phyloP scores from a whole-genome alignment of 1,140 invertebrate genomes.

The Aleiodes sp. region DNA sequence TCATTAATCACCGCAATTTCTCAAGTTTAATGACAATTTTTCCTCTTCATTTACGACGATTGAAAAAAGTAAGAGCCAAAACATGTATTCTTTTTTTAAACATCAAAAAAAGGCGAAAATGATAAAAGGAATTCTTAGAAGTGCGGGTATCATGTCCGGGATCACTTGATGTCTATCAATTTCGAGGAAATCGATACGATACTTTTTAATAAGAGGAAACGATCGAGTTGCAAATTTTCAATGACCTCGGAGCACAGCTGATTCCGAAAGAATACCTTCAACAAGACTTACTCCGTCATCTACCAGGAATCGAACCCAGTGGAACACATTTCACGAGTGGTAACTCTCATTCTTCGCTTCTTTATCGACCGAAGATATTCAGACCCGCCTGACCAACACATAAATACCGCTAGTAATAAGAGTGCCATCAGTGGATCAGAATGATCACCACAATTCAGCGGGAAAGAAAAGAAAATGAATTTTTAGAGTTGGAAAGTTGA shows the following conservation, averaged over 20 bases:
- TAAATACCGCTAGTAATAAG: neutral
- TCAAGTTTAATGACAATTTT: too few relatives aligned
- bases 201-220: neutral
- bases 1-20: neutral
- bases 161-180: constrained; percentile 15
- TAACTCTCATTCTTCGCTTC: too few relatives aligned
- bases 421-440: neutral
- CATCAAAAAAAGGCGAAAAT: neutral
- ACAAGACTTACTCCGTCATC: neutral
- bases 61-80: neutral
- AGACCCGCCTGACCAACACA: neutral
- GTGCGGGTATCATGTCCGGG: neutral
- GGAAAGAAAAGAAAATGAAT: too few relatives aligned
- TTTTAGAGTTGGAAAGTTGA: too few relatives aligned
- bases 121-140: constrained; percentile 8
- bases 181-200: constrained; percentile 9
- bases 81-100: neutral
- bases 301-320: too few relatives aligned
- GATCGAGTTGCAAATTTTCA: constrained; percentile 5
- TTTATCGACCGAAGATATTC: neutral
- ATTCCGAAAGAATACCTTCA: neutral
- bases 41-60: too few relatives aligned
- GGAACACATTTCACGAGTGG: too few relatives aligned
- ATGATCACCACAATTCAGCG: neutral
- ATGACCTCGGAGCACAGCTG: neutral